Evolutionary conservation across 2,888 invertebrate species (phyloP), one percentile per base, ranked within the genome.

Genomic region (Slavum lentiscoides): DNA sequence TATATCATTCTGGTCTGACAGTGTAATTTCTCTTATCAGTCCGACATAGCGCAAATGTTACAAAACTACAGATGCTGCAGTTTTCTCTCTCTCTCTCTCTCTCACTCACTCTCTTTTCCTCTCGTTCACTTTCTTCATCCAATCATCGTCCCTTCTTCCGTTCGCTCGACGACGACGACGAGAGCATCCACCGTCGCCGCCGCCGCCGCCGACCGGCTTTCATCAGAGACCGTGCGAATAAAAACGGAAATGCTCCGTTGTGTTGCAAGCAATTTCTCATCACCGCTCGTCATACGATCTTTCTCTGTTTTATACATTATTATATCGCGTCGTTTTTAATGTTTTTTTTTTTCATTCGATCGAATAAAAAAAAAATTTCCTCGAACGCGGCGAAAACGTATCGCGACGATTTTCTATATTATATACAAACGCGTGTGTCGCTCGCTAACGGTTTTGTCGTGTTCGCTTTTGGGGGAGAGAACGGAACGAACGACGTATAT

Each of bases 1-100:
- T 93, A 93, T 93, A 93, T 93, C 93, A 93, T 93, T 92, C 92
- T 89, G 91, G 91, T 90, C 91, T 92, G 92, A 92, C 92, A 92
- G 92, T 92, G 92, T 92, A 93, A 92, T 93, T 93, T 92, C 83
- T 83, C 83, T 83, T 83, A 83, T 83, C 83, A 76, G 75, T 76
- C 75, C 75, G 59, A 76, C 75, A 76, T 76, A 68, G 75, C 75
- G 75, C 75, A 76, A 76, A 76, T 68, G 75, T 76, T 68, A 76
- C 75, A 68, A 76, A 76, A 76, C 75, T 76, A 76, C 75, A 76
- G 75, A 76, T 76, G 75, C 75, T 67, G 75, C 75, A 76, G 75
- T 76, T 76, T 76, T 76, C 73, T 73, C 74, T 75, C 67, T 17
- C 55, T 19, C 55, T 19, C 19, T 19, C 19, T 55, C 55, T 55